Evolutionary conservation across 2,888 invertebrate species (phyloP).

Genomic region (Rhaphigaster nebulosa): DNA sequence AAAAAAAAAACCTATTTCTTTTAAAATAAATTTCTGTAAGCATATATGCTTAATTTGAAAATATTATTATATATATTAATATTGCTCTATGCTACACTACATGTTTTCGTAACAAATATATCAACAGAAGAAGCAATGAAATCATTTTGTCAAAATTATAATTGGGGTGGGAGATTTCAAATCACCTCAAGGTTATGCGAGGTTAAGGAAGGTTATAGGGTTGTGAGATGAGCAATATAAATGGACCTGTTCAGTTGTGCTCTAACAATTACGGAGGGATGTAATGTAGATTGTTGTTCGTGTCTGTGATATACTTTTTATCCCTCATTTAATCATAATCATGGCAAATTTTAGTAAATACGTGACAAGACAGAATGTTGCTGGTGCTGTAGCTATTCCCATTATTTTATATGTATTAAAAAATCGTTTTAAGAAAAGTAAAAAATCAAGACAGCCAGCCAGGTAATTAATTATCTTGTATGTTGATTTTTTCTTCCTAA

Average conservation of each 20-base stretch:
- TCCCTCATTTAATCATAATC: slow-evolving; percentile 52
- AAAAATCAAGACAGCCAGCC: slow-evolving; percentile 37
- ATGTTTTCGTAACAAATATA: not conserved
- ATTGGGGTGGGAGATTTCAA: slow-evolving; percentile 4
- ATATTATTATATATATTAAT: not conserved
- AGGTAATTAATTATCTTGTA: slow-evolving; percentile 54
- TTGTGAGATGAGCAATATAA: not conserved
- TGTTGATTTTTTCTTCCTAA: not conserved
- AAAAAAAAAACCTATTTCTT: not conserved
- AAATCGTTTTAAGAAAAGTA: slow-evolving; percentile 66
- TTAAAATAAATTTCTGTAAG: not conserved
- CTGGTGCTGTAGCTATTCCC: slow-evolving; percentile 77
- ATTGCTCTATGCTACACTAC: not conserved
- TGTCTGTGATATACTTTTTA: not conserved
- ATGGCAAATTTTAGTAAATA: slow-evolving; percentile 79
- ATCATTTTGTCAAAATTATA: not conserved
- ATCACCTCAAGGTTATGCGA: not conserved
- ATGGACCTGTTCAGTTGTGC: slow-evolving; percentile 6
- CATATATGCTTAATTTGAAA: not conserved
- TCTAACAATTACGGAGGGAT: not conserved
- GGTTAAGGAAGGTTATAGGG: not conserved
- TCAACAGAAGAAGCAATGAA: not conserved
- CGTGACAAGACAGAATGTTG: slow-evolving; percentile 77
- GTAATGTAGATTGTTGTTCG: not conserved
- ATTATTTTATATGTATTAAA: slow-evolving; percentile 75